A percentile compares a stretch with the other conserved stretches of the same genome.
These are phyloP conservation scores for Bradypodion ventrale DNA, from an alignment of 2,797 vertebrate species.

Conservation along the genomic window DNA sequence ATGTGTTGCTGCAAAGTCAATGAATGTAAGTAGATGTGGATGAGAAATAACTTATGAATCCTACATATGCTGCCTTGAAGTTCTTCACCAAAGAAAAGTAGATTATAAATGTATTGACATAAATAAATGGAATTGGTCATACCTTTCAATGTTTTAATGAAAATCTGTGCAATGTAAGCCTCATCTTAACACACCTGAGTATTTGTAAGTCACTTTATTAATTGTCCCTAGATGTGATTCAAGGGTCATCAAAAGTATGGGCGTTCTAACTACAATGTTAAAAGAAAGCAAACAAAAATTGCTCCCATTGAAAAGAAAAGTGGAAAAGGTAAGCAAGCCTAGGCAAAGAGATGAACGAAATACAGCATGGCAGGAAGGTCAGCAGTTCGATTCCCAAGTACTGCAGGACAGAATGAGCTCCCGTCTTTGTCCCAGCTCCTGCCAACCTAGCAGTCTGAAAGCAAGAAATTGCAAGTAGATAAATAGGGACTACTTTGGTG, in stretches of 20 bases:
- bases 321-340: conserved; percentile 45
- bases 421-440: too few species aligned
- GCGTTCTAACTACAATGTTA: conserved; percentile 43
- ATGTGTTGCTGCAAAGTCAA: neutral
- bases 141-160: neutral
- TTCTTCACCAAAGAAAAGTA: neutral
- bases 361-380: conserved; percentile 62
- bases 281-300: conserved; percentile 3
- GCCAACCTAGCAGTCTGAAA: too few species aligned
- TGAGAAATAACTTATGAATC: too few species aligned
- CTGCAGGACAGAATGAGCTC: too few species aligned
- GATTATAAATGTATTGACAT: neutral
- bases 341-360: conserved; percentile 36
- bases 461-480: too few species aligned
- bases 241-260: conserved; percentile 21
- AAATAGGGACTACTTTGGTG: too few species aligned
- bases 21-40: neutral
- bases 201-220: neutral
- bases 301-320: conserved; percentile 49
- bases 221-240: neutral
- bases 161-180: neutral
- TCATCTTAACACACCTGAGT: neutral
- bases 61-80: too few species aligned
- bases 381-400: too few species aligned
- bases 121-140: neutral